Evolutionary conservation across 1,140 invertebrate genomes (phyloP).

Genomic region (Procambarus clarkii): DNA sequence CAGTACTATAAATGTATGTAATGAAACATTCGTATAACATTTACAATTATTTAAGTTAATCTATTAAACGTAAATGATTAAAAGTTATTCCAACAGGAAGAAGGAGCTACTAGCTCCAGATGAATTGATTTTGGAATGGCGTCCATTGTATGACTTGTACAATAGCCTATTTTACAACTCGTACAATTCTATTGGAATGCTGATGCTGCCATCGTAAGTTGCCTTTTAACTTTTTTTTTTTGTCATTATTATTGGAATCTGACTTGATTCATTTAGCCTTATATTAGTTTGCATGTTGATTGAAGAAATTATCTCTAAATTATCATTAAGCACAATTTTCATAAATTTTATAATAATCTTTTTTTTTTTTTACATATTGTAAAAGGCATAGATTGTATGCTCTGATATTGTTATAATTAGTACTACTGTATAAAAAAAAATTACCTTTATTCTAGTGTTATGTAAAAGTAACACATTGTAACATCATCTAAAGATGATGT

Average conservation of each 20-base stretch:
- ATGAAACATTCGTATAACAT: no score
- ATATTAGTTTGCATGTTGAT: background rate
- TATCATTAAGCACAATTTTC: background rate
- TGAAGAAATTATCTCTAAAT: background rate
- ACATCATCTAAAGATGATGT: no score
- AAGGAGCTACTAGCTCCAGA: conserved; percentile 84
- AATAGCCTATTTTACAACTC: conserved; percentile 78
- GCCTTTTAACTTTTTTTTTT: background rate
- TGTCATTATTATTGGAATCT: background rate
- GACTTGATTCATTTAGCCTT: background rate
- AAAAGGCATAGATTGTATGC: no score
- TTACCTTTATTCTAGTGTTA: no score
- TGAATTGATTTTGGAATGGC: conserved; percentile 90
- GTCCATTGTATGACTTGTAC: conserved; percentile 86
- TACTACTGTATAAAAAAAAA: no score
- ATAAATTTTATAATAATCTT: background rate
- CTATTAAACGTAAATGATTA: background rate
- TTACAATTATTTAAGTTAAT: no score
- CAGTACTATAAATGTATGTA: no score
- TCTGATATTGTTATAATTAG: no score
- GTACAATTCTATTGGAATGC: conserved; percentile 80
- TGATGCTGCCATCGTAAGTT: conserved; percentile 79
- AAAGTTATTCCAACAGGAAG: conserved; percentile 80
- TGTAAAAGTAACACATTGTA: no score
- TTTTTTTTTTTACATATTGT: background rate